Evolutionary conservation across 1,140 invertebrate species (phyloP).

Genomic region (Rhyzopertha dominica): DNA sequence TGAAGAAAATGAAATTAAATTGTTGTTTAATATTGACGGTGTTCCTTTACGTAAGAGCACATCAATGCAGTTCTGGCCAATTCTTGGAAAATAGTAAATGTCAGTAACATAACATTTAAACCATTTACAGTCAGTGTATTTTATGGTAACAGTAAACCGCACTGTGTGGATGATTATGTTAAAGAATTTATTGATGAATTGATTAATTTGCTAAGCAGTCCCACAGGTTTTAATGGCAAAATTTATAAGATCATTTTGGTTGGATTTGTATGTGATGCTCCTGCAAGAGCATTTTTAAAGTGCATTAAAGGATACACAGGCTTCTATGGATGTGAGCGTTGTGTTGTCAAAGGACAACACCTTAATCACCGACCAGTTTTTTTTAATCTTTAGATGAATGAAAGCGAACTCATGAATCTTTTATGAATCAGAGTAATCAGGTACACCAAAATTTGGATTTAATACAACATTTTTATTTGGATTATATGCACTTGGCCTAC

Average conservation of each 20-base stretch:
- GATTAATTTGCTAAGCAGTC: neutral
- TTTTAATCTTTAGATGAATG: too few relatives aligned
- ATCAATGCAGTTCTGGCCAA: neutral
- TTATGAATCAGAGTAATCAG: too few relatives aligned
- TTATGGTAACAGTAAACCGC: neutral
- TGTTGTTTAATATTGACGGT: neutral
- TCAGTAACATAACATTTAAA: neutral
- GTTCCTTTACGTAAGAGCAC: neutral
- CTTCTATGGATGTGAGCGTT: slow-evolving; percentile 9
- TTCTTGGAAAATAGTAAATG: neutral
- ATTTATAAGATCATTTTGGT: slow-evolving; percentile 14
- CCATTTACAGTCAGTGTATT: neutral
- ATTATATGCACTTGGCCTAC: slow-evolving; percentile 1
- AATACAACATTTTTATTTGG: neutral
- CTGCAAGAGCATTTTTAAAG: slow-evolving; percentile 27
- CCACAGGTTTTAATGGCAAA: neutral
- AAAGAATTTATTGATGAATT: neutral
- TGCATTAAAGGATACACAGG: slow-evolving; percentile 26
- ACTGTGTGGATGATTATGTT: neutral
- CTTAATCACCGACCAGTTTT: neutral
- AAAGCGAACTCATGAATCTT: too few relatives aligned
- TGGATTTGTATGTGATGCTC: slow-evolving; percentile 27
- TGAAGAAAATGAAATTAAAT: neutral
- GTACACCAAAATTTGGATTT: slow-evolving; percentile 1
- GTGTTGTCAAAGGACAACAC: neutral